A percentile compares a stretch with the other conserved stretches of the same genome.
Conservation (phyloP, 2,113 vertebrate genomes). For the Lampris megalopsis region DNA sequence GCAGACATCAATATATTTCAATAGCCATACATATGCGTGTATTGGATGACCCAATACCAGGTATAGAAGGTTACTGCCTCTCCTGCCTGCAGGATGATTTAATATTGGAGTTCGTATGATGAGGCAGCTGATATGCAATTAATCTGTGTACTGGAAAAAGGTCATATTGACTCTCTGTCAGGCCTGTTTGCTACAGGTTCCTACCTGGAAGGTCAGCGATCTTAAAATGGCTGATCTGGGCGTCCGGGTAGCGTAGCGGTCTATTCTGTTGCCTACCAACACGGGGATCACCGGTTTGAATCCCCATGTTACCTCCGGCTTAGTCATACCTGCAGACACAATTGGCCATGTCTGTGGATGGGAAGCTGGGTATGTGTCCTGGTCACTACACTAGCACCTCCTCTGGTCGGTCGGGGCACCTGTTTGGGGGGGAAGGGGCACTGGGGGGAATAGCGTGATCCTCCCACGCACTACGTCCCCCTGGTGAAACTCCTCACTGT, state of each 20-base stretch:
- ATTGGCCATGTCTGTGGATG: no score
- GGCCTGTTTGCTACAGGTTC: conserved; percentile 9
- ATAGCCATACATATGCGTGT: neutral
- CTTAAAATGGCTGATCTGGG: neutral
- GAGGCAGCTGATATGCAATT: conserved; percentile 42
- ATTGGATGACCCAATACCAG: neutral
- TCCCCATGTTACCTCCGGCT: no score
- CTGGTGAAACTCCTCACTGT: no score
- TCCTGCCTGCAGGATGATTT: neutral
- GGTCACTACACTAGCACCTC: no score
- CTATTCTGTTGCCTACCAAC: no score
- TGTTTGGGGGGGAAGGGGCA: no score
- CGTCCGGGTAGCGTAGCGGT: neutral
- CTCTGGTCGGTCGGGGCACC: no score
- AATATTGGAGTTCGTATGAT: conserved; percentile 32
- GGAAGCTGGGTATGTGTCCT: no score
- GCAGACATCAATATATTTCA: neutral
- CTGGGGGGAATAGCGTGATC: no score
- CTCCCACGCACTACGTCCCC: no score
- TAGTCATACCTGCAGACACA: no score
- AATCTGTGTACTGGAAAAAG: conserved; percentile 32
- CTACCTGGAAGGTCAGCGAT: conserved; percentile 33
- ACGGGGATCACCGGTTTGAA: no score
- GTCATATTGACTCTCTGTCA: conserved; percentile 51
- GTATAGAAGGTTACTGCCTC: conserved; percentile 15